A percentile compares a stretch with the other conserved stretches of the same genome.
Conservation (phyloP, 2,113 vertebrate genomes). For the Furnarius figulus region DNA sequence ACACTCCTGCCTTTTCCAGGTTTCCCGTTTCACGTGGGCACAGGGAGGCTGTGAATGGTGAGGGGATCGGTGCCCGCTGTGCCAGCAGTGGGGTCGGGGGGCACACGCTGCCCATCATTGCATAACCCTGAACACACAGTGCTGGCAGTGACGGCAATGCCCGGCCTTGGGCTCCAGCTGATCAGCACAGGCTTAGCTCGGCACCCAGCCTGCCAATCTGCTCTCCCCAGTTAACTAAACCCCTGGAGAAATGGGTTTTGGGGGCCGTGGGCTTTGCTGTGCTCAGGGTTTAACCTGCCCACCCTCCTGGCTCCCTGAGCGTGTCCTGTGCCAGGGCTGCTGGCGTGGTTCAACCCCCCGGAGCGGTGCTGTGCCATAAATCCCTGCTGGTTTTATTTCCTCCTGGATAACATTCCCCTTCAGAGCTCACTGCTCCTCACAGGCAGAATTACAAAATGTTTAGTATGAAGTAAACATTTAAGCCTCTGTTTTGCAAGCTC, state of each 20-base stretch:
- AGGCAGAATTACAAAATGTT: background rate
- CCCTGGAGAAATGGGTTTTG: background rate
- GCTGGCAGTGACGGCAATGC: background rate
- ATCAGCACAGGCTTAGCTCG: background rate
- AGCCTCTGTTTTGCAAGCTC: background rate
- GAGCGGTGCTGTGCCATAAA: background rate
- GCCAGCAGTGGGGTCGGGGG: background rate
- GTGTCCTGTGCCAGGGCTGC: background rate
- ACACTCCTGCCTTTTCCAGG: constrained; percentile 50
- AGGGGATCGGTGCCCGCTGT: background rate
- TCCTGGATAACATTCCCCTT: rapidly evolving
- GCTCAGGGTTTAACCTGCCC: too few species aligned
- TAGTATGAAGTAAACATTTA: background rate
- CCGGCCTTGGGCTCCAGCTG: background rate
- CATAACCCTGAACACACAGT: background rate
- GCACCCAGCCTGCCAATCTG: background rate
- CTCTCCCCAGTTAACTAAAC: rapidly evolving
- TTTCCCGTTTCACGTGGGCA: constrained; percentile 9
- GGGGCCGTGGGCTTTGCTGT: background rate
- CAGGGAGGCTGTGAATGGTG: background rate
- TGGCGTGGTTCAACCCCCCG: rapidly evolving
- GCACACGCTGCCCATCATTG: background rate
- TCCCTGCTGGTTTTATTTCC: background rate
- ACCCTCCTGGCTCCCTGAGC: background rate
- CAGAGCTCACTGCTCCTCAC: rapidly evolving